Evolutionary conservation across 2,797 vertebrate genomes (phyloP).

Genomic region (Ctenopoma kingsleyae): DNA sequence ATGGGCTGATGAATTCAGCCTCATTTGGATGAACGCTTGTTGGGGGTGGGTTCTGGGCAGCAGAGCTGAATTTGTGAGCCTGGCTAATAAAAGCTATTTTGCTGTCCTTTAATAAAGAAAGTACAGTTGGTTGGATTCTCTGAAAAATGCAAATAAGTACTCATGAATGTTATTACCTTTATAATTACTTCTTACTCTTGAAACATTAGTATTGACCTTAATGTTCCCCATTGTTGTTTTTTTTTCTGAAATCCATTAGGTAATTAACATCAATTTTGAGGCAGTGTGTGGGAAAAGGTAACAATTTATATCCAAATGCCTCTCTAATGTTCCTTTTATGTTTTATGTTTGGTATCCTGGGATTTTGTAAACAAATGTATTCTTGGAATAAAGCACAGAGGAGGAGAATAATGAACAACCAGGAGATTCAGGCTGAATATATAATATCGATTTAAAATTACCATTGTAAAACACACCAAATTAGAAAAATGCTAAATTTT

Average conservation of each 20-base stretch:
- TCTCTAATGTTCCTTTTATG: conserved; percentile 59
- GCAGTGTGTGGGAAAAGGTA: conserved; percentile 51
- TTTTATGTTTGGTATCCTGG: conserved; percentile 61
- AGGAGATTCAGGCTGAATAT: conserved; percentile 66
- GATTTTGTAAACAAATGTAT: conserved; percentile 76
- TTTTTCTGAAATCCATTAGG: conserved; percentile 61
- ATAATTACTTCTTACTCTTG: conserved; percentile 50
- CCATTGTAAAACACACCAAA: conserved; percentile 65
- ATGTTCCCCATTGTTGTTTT: conserved; percentile 13
- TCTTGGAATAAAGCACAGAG: conserved; percentile 65
- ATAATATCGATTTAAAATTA: conserved; percentile 70
- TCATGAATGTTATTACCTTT: conserved; percentile 49
- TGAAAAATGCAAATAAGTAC: conserved; percentile 54
- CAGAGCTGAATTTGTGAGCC: conserved; percentile 29
- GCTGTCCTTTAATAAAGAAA: conserved; percentile 26
- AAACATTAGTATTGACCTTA: conserved; percentile 65
- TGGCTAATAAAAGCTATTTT: conserved; percentile 34
- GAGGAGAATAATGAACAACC: conserved; percentile 58
- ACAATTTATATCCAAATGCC: conserved; percentile 64
- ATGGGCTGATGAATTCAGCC: conserved; percentile 75
- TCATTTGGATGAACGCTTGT: conserved; percentile 53
- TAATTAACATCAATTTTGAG: conserved; percentile 68
- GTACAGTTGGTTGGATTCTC: conserved; percentile 27
- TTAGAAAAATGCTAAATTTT: conserved; percentile 55
- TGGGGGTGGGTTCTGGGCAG: conserved; percentile 25